phyloP scores from a whole-genome alignment of 1,140 invertebrate genomes.

The Asbolus verrucosus region DNA sequence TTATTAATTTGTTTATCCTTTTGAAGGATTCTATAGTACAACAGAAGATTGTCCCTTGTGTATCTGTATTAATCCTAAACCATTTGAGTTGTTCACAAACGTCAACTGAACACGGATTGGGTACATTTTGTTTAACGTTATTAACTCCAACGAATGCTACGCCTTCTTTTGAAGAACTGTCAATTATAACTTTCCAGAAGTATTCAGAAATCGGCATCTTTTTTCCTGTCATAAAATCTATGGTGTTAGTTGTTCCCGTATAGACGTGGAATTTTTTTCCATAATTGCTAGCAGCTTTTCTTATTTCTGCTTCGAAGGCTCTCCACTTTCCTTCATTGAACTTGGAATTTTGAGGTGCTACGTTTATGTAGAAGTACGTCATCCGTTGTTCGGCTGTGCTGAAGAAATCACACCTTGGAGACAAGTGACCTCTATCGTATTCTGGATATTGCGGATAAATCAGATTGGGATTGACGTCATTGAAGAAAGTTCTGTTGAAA shows the following conservation, averaged over 20 bases:
- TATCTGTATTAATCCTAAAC: conserved; percentile 5
- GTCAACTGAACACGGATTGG: background rate
- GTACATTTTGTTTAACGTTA: background rate
- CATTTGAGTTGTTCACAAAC: background rate
- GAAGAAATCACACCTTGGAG: conserved; percentile 12
- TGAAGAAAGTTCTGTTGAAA: conserved; percentile 12
- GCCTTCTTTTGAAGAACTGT: background rate
- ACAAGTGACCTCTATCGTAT: background rate
- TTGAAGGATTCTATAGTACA: too few species aligned
- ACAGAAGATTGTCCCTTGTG: too few species aligned
- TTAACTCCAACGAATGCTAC: conserved; percentile 8
- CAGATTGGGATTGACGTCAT: background rate
- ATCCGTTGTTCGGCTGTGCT: conserved; percentile 1
- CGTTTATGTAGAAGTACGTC: conserved; percentile 4
- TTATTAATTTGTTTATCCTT: too few species aligned
- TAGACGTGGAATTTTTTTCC: background rate
- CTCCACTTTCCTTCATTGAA: background rate
- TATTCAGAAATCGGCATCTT: background rate
- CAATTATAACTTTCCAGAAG: conserved; percentile 17
- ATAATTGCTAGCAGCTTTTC: background rate
- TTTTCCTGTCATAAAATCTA: background rate
- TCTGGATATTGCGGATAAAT: background rate
- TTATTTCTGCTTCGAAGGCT: conserved; percentile 2
- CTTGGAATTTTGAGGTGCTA: background rate
- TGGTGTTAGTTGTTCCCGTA: background rate